Evolutionary conservation across 1,140 invertebrate species (phyloP).

Genomic region (Zaprionus africanus): DNA sequence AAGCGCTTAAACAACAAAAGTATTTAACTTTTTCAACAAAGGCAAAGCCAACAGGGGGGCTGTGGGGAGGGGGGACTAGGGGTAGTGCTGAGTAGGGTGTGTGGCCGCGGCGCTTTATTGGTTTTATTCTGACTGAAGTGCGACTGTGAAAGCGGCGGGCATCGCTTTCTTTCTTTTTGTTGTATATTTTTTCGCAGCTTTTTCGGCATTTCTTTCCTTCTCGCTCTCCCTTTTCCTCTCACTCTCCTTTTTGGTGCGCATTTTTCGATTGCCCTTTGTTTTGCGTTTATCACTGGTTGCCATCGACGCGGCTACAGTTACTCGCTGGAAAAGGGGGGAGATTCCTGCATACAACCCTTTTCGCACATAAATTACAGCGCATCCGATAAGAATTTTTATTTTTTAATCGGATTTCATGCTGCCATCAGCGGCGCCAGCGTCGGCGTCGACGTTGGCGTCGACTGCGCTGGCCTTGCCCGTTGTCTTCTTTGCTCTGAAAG

Average conservation of each 20-base stretch:
- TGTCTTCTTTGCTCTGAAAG: conserved; percentile 62
- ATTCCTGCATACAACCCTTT: conserved; percentile 78
- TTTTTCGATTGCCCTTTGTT: conserved; percentile 79
- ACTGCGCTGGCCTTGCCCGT: conserved; percentile 26
- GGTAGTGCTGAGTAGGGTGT: conserved; percentile 17
- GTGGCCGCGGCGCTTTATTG: conserved; percentile 72
- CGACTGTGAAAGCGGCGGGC: conserved; percentile 17
- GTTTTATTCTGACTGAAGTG: conserved; percentile 56
- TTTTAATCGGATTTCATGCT: conserved; percentile 84
- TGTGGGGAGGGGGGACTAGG: background rate
- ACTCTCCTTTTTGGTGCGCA: conserved; percentile 48
- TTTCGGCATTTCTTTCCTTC: conserved; percentile 50
- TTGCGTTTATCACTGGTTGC: conserved; percentile 79
- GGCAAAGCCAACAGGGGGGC: conserved; percentile 39
- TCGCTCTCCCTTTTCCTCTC: conserved; percentile 22
- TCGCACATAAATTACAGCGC: conserved; percentile 84
- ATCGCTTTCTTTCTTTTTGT: background rate
- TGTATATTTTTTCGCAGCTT: conserved; percentile 10
- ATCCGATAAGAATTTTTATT: conserved; percentile 84
- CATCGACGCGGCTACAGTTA: conserved; percentile 75
- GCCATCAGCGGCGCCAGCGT: conserved; percentile 69
- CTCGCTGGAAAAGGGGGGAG: conserved; percentile 31
- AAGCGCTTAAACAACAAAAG: conserved; percentile 84
- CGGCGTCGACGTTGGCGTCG: conserved; percentile 41
- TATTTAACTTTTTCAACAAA: conserved; percentile 83